These are phyloP conservation scores for Stomorhina lunata DNA, from an alignment of 2,888 invertebrate species.

Conservation along the genomic window DNA sequence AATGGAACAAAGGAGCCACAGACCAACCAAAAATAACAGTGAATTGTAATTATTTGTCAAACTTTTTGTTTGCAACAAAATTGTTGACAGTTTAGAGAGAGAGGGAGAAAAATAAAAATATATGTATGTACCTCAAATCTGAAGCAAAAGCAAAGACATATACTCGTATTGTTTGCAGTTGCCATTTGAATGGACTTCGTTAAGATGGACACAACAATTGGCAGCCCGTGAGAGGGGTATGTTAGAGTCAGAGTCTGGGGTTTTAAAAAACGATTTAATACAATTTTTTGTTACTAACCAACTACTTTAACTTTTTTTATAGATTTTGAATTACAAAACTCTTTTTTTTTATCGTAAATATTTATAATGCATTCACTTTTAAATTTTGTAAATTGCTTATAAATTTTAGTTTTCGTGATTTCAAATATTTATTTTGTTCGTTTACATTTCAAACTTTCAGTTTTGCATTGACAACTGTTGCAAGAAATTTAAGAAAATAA, in stretches of 20 bases:
- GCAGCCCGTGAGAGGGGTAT: too few species aligned
- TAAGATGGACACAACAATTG: conserved; percentile 59
- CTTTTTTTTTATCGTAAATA: conserved; percentile 15
- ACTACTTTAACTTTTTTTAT: conserved; percentile 3
- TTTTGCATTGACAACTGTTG: not conserved
- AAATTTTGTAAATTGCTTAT: not conserved
- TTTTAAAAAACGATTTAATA: conserved; percentile 25
- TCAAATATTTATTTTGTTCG: not conserved
- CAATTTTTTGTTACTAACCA: not conserved
- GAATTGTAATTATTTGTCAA: conserved; percentile 56
- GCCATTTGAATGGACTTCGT: conserved; percentile 23
- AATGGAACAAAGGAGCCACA: not conserved
- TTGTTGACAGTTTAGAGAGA: conserved; percentile 42
- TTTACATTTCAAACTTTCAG: too few species aligned
- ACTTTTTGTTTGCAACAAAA: conserved; percentile 46
- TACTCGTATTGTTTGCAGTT: not conserved
- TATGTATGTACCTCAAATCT: not conserved
- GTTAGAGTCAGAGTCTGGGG: conserved; percentile 42
- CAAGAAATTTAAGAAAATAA: not conserved
- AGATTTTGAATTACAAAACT: conserved; percentile 31
- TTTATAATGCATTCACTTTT: conserved; percentile 61
- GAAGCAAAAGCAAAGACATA: conserved; percentile 17
- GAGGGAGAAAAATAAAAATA: conserved; percentile 1
- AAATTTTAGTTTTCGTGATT: conserved; percentile 29
- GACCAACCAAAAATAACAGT: conserved; percentile 11